A percentile compares a stretch with the other conserved stretches of the same genome.
Evolutionary conservation across 2,888 invertebrate genomes (phyloP).

Genomic region (Amitus sp.): DNA sequence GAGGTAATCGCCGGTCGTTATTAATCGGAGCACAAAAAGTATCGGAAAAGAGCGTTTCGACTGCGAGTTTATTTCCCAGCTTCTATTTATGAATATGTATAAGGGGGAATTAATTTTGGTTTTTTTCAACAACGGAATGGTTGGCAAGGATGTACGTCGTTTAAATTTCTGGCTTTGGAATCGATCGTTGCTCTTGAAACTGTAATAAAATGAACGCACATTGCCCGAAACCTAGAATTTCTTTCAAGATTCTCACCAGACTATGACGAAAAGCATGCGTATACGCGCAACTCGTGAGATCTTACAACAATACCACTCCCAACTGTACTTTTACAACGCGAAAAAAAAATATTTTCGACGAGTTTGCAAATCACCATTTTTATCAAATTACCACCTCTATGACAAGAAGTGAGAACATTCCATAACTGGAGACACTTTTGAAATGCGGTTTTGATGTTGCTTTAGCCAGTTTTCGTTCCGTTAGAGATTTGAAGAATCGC

Average conservation of each 20-base stretch:
- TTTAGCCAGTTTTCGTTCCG: background rate
- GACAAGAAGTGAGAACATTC: too few species aligned
- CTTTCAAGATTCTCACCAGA: constrained; percentile 25
- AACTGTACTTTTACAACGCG: constrained; percentile 27
- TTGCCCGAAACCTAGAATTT: constrained; percentile 28
- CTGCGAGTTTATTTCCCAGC: background rate
- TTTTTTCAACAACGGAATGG: constrained; percentile 24
- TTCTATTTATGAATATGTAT: constrained; percentile 14
- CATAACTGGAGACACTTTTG: too few species aligned
- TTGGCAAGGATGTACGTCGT: constrained; percentile 19
- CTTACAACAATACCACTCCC: constrained; percentile 27
- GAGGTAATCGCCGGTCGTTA: background rate
- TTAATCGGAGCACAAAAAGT: background rate
- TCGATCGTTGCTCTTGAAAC: constrained; percentile 28
- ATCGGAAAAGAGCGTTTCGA: background rate
- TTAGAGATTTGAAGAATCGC: background rate
- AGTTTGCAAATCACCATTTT: too few species aligned
- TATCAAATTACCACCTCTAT: background rate
- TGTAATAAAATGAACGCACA: constrained; percentile 18
- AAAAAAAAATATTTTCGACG: background rate
- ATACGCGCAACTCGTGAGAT: constrained; percentile 10
- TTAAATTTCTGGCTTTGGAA: constrained; percentile 27
- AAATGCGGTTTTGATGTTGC: too few species aligned
- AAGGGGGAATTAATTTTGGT: constrained; percentile 12
- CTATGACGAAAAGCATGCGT: constrained; percentile 29